These are phyloP conservation scores for Herpailurus yagouaroundi DNA, from an alignment of 2,113 vertebrate species.

Conservation along the genomic window DNA sequence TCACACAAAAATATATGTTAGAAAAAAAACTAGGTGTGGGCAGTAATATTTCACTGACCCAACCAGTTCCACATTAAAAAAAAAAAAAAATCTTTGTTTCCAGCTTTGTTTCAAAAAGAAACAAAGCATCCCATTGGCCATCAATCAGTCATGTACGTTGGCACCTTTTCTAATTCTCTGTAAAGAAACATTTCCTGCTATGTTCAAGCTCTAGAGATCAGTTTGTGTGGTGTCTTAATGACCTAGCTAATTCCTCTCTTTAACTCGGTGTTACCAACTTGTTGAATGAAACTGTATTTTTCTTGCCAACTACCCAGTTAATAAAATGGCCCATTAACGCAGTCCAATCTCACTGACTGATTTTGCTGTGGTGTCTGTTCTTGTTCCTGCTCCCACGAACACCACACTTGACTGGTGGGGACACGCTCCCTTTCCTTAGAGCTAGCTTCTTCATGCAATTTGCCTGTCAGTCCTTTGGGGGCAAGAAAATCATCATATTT, in stretches of 20 bases:
- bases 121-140: not conserved
- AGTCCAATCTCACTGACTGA: not conserved
- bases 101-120: conserved; percentile 44
- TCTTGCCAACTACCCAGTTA: not conserved
- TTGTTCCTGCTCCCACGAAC: not conserved
- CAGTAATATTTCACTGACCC: not conserved
- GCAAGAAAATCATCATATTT: not conserved
- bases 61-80: not conserved
- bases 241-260: not conserved
- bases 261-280: not conserved
- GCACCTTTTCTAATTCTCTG: not conserved
- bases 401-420: not conserved
- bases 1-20: not conserved
- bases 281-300: not conserved
- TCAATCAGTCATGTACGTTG: not conserved
- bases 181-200: not conserved
- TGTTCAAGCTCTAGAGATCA: not conserved
- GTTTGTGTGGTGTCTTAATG: not conserved
- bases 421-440: not conserved
- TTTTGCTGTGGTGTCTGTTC: not conserved
- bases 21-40: not conserved
- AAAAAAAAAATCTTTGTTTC: not conserved
- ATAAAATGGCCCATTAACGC: not conserved
- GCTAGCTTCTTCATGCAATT: not conserved
- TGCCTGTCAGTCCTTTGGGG: not conserved